Conservation (phyloP, 2,797 vertebrate genomes). For the Cichlasoma orientale region DNA sequence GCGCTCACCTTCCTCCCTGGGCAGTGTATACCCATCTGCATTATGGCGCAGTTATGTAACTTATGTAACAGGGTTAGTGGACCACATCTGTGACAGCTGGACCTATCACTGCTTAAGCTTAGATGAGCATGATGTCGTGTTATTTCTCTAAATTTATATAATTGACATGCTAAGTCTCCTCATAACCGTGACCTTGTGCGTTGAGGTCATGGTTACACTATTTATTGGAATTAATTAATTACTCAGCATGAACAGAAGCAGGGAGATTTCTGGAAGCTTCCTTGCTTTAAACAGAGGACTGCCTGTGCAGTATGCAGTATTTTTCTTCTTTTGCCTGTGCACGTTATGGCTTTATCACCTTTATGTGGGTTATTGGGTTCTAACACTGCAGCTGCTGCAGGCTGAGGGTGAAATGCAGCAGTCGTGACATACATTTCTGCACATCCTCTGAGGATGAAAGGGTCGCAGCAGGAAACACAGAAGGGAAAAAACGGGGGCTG, state of each 20-base stretch:
- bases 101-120: constrained; percentile 12
- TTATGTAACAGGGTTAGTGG: constrained; percentile 61
- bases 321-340: accelerated
- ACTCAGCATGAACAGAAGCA: neutral
- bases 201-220: neutral
- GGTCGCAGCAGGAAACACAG: neutral
- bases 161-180: constrained; percentile 10
- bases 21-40: constrained; percentile 11
- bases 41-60: constrained; percentile 70
- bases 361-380: neutral
- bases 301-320: neutral
- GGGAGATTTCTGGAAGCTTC: neutral
- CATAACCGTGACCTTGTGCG: constrained; percentile 18
- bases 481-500: neutral
- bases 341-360: neutral
- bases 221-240: neutral
- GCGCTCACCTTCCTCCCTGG: neutral
- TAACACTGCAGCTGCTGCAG: constrained; percentile 1
- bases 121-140: constrained; percentile 41
- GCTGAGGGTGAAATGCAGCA: constrained; percentile 6
- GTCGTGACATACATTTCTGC: constrained; percentile 29
- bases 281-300: neutral
- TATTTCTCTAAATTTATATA: constrained; percentile 60
- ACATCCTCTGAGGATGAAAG: neutral
- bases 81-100: constrained; percentile 63